Evolutionary conservation across 2,113 vertebrate species (phyloP).

Genomic region (Indri indri): DNA sequence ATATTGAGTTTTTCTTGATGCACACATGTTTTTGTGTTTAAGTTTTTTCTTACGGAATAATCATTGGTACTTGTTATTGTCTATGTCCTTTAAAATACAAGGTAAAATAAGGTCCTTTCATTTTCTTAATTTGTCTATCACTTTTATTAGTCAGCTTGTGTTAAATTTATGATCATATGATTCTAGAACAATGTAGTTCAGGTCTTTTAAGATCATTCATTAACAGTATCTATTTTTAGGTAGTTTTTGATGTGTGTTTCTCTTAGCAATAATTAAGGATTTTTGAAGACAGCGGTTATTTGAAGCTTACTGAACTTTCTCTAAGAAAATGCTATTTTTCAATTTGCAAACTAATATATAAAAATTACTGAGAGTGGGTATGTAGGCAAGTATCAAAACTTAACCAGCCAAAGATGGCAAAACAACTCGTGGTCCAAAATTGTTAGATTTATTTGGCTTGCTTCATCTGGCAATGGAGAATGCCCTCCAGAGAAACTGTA

Average conservation of each 20-base stretch:
- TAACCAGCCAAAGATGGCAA: not conserved
- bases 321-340: not conserved
- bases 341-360: not conserved
- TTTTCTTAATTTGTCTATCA: not conserved
- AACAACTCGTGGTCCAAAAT: not conserved
- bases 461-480: not conserved
- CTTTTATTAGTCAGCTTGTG: not conserved
- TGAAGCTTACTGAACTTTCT: not conserved
- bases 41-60: not conserved
- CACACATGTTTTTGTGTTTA: not conserved
- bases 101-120: not conserved
- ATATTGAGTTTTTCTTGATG: slow-evolving; percentile 17
- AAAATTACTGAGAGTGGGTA: not conserved
- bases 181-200: not conserved
- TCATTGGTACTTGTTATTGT: not conserved
- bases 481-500: not conserved
- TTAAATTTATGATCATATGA: not conserved
- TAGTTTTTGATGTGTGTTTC: not conserved
- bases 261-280: not conserved
- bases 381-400: not conserved
- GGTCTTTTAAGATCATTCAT: not conserved
- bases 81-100: not conserved
- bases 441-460: not conserved
- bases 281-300: slow-evolving; percentile 25
- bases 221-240: not conserved